Conservation (phyloP, 2,113 vertebrate species). For the Tachuris rubrigastra region DNA sequence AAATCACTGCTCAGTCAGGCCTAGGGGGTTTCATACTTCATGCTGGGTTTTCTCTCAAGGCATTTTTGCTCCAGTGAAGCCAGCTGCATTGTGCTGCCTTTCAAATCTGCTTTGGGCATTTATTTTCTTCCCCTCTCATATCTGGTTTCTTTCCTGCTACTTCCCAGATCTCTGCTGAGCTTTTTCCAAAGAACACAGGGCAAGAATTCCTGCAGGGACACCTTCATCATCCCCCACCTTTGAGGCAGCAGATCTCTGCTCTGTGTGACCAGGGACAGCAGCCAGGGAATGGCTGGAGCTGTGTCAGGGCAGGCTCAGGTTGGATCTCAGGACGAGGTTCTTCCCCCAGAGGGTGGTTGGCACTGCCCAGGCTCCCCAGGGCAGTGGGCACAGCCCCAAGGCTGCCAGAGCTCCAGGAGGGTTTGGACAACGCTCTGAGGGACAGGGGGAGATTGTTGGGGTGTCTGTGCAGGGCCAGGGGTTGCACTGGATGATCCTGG, state of each 20-base stretch:
- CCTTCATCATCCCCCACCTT: background rate
- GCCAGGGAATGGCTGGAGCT: background rate
- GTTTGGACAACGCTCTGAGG: no score
- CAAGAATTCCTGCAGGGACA: background rate
- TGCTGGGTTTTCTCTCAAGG: background rate
- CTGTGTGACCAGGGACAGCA: no score
- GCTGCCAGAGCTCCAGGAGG: no score
- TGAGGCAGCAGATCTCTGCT: background rate
- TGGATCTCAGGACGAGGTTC: background rate
- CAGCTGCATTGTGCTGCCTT: background rate
- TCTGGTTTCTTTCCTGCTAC: background rate
- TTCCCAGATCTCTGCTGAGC: background rate
- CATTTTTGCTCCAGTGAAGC: background rate
- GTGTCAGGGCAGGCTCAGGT: background rate
- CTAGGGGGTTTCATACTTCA: background rate
- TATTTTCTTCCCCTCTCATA: no score
- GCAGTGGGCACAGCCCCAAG: no score
- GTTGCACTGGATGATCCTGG: background rate
- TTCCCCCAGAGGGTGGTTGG: no score
- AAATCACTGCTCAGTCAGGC: background rate
- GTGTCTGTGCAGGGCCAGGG: background rate
- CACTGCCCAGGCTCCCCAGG: no score
- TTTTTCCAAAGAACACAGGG: background rate
- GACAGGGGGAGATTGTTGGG: background rate
- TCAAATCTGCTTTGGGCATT: background rate